These are phyloP conservation scores for Acleris cristana DNA, from an alignment of 2,888 invertebrate genomes.

Conservation along the genomic window DNA sequence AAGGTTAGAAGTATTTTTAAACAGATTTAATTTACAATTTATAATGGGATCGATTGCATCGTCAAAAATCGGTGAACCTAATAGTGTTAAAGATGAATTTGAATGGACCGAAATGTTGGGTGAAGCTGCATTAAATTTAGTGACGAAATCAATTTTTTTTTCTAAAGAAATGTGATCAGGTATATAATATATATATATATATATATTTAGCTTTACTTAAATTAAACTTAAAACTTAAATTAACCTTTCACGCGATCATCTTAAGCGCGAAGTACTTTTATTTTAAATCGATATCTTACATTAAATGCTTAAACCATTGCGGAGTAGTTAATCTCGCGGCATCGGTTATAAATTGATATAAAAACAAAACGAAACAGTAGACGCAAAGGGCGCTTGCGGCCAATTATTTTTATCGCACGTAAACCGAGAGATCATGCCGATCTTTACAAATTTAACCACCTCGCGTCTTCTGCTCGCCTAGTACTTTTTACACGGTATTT, in stretches of 20 bases:
- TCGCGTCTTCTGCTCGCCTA: conserved; percentile 58
- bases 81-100: too few relatives aligned
- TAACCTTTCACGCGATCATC: conserved; percentile 35
- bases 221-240: background rate
- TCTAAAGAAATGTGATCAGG: too few relatives aligned
- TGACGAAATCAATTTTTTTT: too few relatives aligned
- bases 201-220: background rate
- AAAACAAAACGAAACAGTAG: conserved; percentile 56
- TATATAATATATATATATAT: too few relatives aligned
- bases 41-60: too few relatives aligned
- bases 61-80: too few relatives aligned
- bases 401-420: conserved; percentile 59
- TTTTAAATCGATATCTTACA: conserved; percentile 44
- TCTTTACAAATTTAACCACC: conserved; percentile 42
- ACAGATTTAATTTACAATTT: too few relatives aligned
- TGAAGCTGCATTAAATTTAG: too few relatives aligned
- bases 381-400: conserved; percentile 55
- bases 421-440: conserved; percentile 29
- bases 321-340: conserved; percentile 51
- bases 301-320: conserved; percentile 46
- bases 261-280: conserved; percentile 25
- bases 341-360: conserved; percentile 40
- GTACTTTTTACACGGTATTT: conserved; percentile 74
- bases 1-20: too few relatives aligned
- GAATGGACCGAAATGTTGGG: too few relatives aligned